phyloP scores from a whole-genome alignment of 2,888 invertebrate genomes.

The Caenorhabditis sinica region DNA sequence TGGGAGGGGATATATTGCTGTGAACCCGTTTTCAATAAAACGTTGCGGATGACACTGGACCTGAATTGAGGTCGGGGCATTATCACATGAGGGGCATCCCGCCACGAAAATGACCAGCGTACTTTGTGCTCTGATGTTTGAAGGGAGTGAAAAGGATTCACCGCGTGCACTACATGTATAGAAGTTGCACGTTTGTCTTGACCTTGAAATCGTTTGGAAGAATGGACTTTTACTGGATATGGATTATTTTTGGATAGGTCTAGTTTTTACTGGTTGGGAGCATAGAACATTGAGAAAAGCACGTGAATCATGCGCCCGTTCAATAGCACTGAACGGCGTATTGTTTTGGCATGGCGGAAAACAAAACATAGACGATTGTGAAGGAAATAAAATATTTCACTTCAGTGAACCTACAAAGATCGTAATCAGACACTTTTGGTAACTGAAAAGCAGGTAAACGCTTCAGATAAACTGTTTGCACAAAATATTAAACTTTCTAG shows the following conservation, averaged over 20 bases:
- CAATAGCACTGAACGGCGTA: neutral
- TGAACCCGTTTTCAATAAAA: slow-evolving; percentile 62
- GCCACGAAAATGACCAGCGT: slow-evolving; percentile 15
- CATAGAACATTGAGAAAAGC: slow-evolving; percentile 19
- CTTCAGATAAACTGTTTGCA: slow-evolving; percentile 27
- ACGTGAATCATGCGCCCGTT: slow-evolving; percentile 21
- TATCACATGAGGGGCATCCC: slow-evolving; percentile 39
- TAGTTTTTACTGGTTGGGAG: neutral
- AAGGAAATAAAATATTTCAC: neutral
- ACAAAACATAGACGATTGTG: slow-evolving; percentile 46
- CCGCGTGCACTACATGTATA: slow-evolving; percentile 9
- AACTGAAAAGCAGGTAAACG: neutral
- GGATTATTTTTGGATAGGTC: neutral
- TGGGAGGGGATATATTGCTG: slow-evolving; percentile 19
- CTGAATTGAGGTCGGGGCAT: slow-evolving; percentile 44
- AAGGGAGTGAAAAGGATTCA: neutral
- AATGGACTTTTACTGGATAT: neutral
- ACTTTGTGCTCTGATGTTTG: slow-evolving; percentile 38
- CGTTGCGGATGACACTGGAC: slow-evolving; percentile 17
- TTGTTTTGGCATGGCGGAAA: slow-evolving; percentile 13
- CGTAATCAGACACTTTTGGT: neutral
- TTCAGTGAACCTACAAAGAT: neutral
- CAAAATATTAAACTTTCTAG: slow-evolving; percentile 22
- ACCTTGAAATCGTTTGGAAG: neutral
- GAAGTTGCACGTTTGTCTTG: slow-evolving; percentile 1